phyloP scores from a whole-genome alignment of 2,888 invertebrate species.

The Heteropelma amictum region DNA sequence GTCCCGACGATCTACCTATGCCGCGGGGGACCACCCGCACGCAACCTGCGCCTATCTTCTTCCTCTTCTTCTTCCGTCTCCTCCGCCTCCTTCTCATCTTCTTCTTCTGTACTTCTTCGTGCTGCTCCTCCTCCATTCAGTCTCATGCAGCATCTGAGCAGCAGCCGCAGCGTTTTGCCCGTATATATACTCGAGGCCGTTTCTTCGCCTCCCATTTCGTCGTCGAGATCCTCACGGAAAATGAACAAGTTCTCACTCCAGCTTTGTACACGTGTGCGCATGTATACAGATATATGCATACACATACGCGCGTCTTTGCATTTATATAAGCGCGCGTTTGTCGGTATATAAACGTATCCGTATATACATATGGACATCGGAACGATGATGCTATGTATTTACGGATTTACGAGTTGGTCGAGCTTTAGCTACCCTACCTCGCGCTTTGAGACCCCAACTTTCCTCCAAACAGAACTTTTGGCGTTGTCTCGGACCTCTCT shows the following conservation, averaged over 20 bases:
- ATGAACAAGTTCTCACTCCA: slow-evolving; percentile 30
- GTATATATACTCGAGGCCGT: slow-evolving; percentile 18
- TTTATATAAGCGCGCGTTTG: too few species aligned
- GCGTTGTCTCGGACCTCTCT: slow-evolving; percentile 36
- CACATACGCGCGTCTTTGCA: too few species aligned
- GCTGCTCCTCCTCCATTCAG: slow-evolving; percentile 37
- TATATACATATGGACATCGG: neutral
- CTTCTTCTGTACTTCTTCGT: slow-evolving; percentile 40
- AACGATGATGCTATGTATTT: slow-evolving; percentile 5
- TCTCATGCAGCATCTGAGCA: slow-evolving; percentile 24
- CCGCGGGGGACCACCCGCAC: slow-evolving; percentile 75
- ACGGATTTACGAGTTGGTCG: slow-evolving; percentile 57
- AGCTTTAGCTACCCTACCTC: slow-evolving; percentile 36
- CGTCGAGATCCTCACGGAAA: slow-evolving; percentile 30
- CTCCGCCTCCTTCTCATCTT: slow-evolving; percentile 44
- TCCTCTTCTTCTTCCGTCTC: slow-evolving; percentile 57
- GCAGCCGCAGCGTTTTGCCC: slow-evolving; percentile 34
- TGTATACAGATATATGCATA: neutral
- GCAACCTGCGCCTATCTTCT: slow-evolving; percentile 67
- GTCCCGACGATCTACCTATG: slow-evolving; percentile 68
- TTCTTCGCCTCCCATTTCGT: slow-evolving; percentile 23
- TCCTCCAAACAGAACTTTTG: slow-evolving; percentile 39
- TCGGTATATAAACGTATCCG: neutral
- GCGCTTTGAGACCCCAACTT: slow-evolving; percentile 23
- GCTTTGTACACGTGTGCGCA: slow-evolving; percentile 44